These are phyloP conservation scores for Suricata suricatta DNA, from an alignment of 2,113 vertebrate genomes.

Conservation along the genomic window DNA sequence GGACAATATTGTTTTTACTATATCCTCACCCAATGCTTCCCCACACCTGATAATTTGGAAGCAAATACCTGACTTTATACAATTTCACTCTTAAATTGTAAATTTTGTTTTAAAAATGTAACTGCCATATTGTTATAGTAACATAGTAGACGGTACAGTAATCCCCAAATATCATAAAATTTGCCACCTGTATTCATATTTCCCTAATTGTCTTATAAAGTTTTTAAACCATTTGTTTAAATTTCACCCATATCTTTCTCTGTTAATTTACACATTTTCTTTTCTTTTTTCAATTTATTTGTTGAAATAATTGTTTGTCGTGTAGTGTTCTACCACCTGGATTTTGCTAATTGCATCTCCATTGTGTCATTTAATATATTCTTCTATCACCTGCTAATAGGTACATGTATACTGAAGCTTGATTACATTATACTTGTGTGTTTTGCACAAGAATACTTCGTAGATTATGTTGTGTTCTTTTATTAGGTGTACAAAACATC, in stretches of 20 bases:
- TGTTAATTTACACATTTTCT: not conserved
- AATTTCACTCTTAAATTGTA: not conserved
- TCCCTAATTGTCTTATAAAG: not conserved
- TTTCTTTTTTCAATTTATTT: not conserved
- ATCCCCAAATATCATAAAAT: not conserved
- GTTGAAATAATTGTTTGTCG: not conserved
- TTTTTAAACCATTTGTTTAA: not conserved
- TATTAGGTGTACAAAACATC: not conserved
- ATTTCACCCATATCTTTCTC: not conserved
- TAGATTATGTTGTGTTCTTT: not conserved
- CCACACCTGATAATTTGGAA: not conserved
- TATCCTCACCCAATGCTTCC: not conserved
- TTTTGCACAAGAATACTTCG: not conserved
- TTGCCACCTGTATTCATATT: not conserved
- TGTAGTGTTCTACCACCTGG: not conserved
- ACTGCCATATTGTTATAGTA: not conserved
- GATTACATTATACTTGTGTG: not conserved
- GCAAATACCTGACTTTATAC: not conserved
- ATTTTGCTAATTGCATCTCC: not conserved
- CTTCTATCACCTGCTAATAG: not conserved
- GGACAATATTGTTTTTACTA: not conserved
- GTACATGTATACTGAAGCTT: not conserved
- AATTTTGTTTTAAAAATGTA: conserved; percentile 34
- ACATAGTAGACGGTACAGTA: not conserved
- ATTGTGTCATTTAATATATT: not conserved